These are phyloP conservation scores for Drepana arcuata DNA, from an alignment of 1,140 invertebrate genomes.

Conservation along the genomic window DNA sequence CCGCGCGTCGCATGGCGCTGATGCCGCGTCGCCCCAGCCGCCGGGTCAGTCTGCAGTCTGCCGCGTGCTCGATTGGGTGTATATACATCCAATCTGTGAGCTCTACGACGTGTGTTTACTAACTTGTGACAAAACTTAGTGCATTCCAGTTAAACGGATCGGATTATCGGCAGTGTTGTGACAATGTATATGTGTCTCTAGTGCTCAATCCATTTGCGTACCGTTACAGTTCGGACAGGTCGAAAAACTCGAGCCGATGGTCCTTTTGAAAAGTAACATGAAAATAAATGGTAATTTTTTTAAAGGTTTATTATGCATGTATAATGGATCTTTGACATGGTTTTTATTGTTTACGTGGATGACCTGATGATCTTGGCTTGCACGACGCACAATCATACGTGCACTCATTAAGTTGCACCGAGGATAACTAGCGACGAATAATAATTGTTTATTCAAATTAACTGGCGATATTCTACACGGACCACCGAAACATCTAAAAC, in stretches of 20 bases:
- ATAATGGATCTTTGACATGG: constrained; percentile 36
- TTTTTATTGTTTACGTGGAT: constrained; percentile 40
- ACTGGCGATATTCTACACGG: constrained; percentile 27
- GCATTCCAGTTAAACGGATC: constrained; percentile 34
- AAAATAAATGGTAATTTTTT: constrained; percentile 67
- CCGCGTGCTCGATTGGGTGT: constrained; percentile 22
- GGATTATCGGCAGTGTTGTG: constrained; percentile 54
- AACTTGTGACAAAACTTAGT: constrained; percentile 51
- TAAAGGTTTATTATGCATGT: constrained; percentile 51
- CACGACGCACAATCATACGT: constrained; percentile 35
- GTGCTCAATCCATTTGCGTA: constrained; percentile 31
- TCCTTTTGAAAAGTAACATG: constrained; percentile 68
- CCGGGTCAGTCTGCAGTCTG: constrained; percentile 37
- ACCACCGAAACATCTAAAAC: constrained; percentile 57
- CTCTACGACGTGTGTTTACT: constrained; percentile 22
- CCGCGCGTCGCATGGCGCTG: constrained; percentile 19
- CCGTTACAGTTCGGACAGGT: constrained; percentile 26
- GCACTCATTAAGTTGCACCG: constrained; percentile 14
- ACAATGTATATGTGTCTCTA: constrained; percentile 47
- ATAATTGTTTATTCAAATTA: constrained; percentile 37
- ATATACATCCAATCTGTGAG: too few species aligned
- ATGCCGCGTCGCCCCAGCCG: constrained; percentile 11
- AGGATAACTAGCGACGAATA: constrained; percentile 21
- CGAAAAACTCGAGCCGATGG: constrained; percentile 53
- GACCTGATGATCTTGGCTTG: constrained; percentile 62